Conservation (phyloP, 2,888 invertebrate genomes). For the Philaethria dido region DNA sequence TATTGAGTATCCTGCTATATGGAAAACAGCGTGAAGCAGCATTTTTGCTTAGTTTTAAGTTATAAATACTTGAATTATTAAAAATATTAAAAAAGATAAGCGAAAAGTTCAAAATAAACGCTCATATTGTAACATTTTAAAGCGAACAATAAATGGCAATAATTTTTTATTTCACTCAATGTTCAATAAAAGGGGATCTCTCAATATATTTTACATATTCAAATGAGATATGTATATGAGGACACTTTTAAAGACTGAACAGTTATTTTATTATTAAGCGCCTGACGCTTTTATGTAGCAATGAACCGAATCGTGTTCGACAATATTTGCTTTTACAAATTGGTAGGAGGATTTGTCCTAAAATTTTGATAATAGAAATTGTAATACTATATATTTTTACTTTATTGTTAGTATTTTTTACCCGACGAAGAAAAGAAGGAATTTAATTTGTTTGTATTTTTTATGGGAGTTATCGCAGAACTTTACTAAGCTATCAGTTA, state of each 20-base stretch:
- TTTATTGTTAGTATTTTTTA: background rate
- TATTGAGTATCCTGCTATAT: too few species aligned
- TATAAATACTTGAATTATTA: too few species aligned
- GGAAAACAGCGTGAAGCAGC: too few species aligned
- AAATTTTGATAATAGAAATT: background rate
- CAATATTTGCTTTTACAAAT: conserved; percentile 20
- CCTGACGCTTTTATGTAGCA: conserved; percentile 19
- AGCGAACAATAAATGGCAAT: too few species aligned
- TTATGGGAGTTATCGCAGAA: too few species aligned
- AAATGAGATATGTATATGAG: conserved; percentile 11
- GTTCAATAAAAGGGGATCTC: background rate
- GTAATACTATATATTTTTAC: background rate
- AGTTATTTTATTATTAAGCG: conserved; percentile 21
- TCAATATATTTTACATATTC: conserved; percentile 20
- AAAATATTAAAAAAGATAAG: background rate
- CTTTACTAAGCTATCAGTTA: too few species aligned
- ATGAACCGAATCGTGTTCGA: conserved; percentile 16
- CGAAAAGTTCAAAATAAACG: background rate
- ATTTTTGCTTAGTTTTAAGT: too few species aligned
- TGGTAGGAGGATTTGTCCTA: conserved; percentile 15
- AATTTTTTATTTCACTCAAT: conserved; percentile 3
- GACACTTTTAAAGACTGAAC: conserved; percentile 16
- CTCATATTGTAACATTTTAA: background rate
- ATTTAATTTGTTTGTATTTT: too few species aligned
- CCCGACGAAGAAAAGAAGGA: too few species aligned